Evolutionary conservation across 2,888 invertebrate species (phyloP).

Genomic region (Drosophila vallismaia): DNA sequence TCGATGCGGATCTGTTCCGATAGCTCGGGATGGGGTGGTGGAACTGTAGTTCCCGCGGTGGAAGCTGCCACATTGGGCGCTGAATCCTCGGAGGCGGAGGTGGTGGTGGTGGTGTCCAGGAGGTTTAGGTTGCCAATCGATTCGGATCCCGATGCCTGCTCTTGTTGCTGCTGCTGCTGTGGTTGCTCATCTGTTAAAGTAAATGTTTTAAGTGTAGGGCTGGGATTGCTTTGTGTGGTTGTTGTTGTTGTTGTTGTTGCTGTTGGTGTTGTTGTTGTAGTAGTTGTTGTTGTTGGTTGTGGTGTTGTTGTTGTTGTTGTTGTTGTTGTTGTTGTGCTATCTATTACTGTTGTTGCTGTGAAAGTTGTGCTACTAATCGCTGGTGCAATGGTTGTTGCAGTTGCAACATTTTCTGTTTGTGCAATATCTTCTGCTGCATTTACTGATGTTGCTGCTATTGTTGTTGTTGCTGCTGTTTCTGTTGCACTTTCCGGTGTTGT

Average conservation of each 20-base stretch:
- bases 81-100: slow-evolving; percentile 9
- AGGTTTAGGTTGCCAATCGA: slow-evolving; percentile 34
- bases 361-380: slow-evolving; percentile 28
- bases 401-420: neutral
- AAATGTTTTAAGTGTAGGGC: slow-evolving; percentile 72
- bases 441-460: slow-evolving; percentile 15
- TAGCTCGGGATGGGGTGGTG: slow-evolving; percentile 16
- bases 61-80: slow-evolving; percentile 63
- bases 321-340: slow-evolving; percentile 41
- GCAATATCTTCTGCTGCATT: slow-evolving; percentile 20
- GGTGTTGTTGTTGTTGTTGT: slow-evolving; percentile 24
- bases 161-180: slow-evolving; percentile 21
- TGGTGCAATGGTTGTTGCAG: slow-evolving; percentile 34
- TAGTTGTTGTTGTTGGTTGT: slow-evolving; percentile 36
- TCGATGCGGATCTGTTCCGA: slow-evolving; percentile 14
- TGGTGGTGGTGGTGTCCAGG: slow-evolving; percentile 19
- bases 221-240: slow-evolving; percentile 56
- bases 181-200: slow-evolving; percentile 79
- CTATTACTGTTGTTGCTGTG: slow-evolving; percentile 24
- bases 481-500: slow-evolving; percentile 12
- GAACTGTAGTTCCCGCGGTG: slow-evolving; percentile 51
- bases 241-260: slow-evolving; percentile 39
- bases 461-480: slow-evolving; percentile 11
- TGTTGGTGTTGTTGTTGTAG: slow-evolving; percentile 44
- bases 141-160: slow-evolving; percentile 10